These are phyloP conservation scores for Setophaga petechia DNA, from an alignment of 2,113 vertebrate species.

Conservation along the genomic window DNA sequence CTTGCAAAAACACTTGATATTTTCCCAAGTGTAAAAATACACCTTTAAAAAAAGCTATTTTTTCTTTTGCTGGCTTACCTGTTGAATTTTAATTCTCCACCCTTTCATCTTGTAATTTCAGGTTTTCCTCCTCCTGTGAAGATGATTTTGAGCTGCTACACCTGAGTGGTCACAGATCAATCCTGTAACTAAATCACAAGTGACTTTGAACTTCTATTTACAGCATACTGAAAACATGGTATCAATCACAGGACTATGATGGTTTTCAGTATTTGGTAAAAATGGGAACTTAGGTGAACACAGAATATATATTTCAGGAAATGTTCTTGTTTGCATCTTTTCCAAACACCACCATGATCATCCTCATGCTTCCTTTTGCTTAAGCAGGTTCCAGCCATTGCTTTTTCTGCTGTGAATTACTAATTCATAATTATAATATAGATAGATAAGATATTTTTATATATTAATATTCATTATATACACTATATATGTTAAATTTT, in stretches of 20 bases:
- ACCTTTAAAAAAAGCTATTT: not conserved
- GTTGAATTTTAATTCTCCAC: not conserved
- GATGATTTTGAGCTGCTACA: not conserved
- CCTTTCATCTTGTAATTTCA: not conserved
- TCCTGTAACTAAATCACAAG: not conserved
- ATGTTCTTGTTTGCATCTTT: not conserved
- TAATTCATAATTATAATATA: not conserved
- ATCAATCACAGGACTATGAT: not conserved
- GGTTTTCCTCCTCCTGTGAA: not conserved
- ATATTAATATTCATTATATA: no score
- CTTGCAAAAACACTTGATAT: not conserved
- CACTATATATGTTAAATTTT: no score
- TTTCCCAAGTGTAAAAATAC: not conserved
- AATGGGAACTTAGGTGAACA: not conserved
- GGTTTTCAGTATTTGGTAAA: not conserved
- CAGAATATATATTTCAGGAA: not conserved
- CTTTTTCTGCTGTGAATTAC: not conserved
- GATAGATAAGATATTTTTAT: no score
- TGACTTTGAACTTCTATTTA: not conserved
- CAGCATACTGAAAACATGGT: not conserved
- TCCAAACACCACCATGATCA: not conserved
- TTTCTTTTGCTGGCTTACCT: not conserved
- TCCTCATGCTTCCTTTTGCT: not conserved
- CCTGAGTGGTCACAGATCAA: not conserved
- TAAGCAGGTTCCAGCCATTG: not conserved